Conservation (phyloP, 2,888 invertebrate genomes). For the Heterodera filipjevi region DNA sequence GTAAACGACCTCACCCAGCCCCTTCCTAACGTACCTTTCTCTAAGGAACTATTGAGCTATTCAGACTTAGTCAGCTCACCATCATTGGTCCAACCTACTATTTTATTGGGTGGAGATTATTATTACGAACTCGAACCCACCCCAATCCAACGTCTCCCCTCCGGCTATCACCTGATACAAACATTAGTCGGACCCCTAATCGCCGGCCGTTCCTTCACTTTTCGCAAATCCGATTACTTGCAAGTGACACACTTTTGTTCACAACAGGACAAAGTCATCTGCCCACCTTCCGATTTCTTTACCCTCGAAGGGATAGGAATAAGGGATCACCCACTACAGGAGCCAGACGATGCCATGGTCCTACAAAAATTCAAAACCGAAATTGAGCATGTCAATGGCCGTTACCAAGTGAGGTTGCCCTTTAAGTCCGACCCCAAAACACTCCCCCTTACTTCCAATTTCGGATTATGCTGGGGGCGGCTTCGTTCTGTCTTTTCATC, state of each 20-base stretch:
- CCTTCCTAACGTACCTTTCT: background rate
- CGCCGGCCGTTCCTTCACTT: background rate
- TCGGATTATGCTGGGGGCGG: background rate
- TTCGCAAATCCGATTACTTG: background rate
- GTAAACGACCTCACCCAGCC: conserved; percentile 10
- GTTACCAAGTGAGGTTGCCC: conserved; percentile 11
- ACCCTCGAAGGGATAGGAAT: background rate
- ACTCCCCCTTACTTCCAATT: background rate
- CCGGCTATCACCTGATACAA: conserved; percentile 15
- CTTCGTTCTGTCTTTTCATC: background rate
- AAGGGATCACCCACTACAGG: background rate
- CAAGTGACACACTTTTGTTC: background rate
- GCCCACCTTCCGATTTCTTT: background rate
- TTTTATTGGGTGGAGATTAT: background rate
- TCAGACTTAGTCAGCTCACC: background rate
- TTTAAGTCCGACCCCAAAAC: background rate
- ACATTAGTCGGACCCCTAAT: background rate
- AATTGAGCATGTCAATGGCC: background rate
- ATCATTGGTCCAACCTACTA: background rate
- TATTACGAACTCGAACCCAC: conserved; percentile 15
- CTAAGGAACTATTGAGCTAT: background rate
- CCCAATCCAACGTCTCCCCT: conserved; percentile 3
- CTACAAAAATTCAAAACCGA: background rate
- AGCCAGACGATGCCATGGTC: background rate
- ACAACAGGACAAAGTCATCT: background rate